phyloP scores from a whole-genome alignment of 2,888 invertebrate genomes.

The Agrochola lota region DNA sequence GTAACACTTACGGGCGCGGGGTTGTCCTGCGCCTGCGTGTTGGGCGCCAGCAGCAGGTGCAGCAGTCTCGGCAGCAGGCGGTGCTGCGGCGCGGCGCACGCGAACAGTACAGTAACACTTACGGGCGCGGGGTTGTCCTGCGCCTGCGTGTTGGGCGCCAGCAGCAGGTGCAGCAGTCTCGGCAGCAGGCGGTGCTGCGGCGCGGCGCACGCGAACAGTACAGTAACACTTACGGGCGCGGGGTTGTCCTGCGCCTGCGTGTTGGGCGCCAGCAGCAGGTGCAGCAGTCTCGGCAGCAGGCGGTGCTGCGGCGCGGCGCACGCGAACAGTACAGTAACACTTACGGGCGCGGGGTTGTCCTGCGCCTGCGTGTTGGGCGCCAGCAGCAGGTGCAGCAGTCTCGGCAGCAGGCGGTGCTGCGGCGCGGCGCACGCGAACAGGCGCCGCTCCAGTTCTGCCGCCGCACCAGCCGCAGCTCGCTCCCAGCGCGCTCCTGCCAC shows the following conservation, averaged over 20 bases:
- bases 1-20: constrained; percentile 44
- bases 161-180: constrained; percentile 81
- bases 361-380: constrained; percentile 58
- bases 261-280: constrained; percentile 76
- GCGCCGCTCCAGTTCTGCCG: constrained; percentile 82
- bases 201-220: constrained; percentile 60
- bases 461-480: constrained; percentile 76
- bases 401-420: constrained; percentile 87
- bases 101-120: constrained; percentile 1
- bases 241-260: constrained; percentile 33
- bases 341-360: constrained; percentile 51
- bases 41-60: constrained; percentile 79
- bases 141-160: constrained; percentile 58
- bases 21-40: constrained; percentile 29
- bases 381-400: constrained; percentile 84
- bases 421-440: constrained; percentile 85
- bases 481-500: constrained; percentile 86
- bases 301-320: constrained; percentile 81
- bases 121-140: constrained; percentile 48
- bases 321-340: constrained; percentile 44
- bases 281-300: constrained; percentile 83
- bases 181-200: constrained; percentile 87
- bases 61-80: constrained; percentile 84
- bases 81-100: constrained; percentile 24
- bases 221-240: constrained; percentile 46